Evolutionary conservation across 2,888 invertebrate genomes (phyloP).

Genomic region (Caenorhabditis angaria): DNA sequence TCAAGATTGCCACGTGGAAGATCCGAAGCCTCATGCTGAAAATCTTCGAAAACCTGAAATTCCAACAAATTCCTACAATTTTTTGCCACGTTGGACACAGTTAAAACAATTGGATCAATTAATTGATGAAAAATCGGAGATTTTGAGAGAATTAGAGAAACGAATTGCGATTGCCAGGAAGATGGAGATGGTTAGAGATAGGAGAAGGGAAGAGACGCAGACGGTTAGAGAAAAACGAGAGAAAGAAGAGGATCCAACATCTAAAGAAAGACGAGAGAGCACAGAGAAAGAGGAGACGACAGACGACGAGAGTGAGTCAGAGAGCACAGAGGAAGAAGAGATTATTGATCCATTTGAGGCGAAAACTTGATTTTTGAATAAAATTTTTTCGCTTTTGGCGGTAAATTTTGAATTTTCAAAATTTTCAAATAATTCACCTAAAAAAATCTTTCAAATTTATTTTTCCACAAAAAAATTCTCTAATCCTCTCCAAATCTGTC

Average conservation of each 20-base stretch:
- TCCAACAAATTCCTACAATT: constrained; percentile 14
- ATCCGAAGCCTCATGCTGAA: constrained; percentile 8
- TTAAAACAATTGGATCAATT: constrained; percentile 27
- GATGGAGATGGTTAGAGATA: not conserved
- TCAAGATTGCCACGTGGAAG: no score
- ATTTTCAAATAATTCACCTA: not conserved
- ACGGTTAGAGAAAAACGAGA: not conserved
- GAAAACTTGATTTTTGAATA: not conserved
- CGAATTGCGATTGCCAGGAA: constrained; percentile 6
- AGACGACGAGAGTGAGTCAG: not conserved
- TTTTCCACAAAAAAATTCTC: not conserved
- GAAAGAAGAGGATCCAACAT: not conserved
- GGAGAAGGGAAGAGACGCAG: not conserved
- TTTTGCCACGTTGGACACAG: constrained; percentile 19
- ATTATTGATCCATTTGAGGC: constrained; percentile 4
- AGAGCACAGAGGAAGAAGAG: not conserved
- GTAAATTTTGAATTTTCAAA: not conserved
- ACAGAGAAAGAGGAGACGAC: not conserved
- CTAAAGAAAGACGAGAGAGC: not conserved
- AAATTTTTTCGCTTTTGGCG: not conserved
- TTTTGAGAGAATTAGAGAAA: not conserved
- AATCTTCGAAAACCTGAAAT: not conserved
- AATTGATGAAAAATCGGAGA: constrained; percentile 14
- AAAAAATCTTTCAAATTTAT: not conserved
- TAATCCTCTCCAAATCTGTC: not conserved